Evolutionary conservation across 2,113 vertebrate genomes (phyloP).

Genomic region (Parus major): DNA sequence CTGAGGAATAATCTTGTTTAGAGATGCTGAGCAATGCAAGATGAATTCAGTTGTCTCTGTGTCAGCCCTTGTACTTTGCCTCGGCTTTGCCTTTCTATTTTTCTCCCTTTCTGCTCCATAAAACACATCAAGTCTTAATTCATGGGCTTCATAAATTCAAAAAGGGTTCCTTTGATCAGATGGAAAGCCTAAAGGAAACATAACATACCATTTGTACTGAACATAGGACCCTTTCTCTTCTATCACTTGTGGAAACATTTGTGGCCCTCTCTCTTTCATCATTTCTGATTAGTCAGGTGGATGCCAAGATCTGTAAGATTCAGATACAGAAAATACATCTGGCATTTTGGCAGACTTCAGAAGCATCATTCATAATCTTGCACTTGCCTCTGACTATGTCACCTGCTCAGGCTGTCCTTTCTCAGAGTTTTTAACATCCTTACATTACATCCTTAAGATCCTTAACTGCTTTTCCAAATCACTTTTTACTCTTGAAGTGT

Average conservation of each 20-base stretch:
- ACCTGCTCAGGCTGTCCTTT: not conserved
- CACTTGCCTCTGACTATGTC: not conserved
- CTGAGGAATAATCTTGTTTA: not conserved
- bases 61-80: not conserved
- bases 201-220: not conserved
- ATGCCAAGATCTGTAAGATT: not conserved
- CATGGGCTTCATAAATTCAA: not conserved
- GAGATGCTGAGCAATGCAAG: not conserved
- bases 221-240: not conserved
- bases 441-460: not conserved
- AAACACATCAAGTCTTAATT: not conserved
- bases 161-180: rapidly evolving
- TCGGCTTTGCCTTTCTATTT: not conserved
- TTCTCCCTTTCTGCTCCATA: not conserved
- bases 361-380: not conserved
- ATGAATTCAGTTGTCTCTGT: not conserved
- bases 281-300: not conserved
- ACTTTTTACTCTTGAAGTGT: not conserved
- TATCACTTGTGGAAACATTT: not conserved
- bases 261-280: not conserved
- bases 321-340: not conserved
- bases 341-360: not conserved
- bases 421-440: not conserved
- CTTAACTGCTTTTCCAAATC: not conserved
- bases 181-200: not conserved